These are phyloP conservation scores for Hippocampus zosterae DNA, from an alignment of 2,113 vertebrate genomes.

Conservation along the genomic window DNA sequence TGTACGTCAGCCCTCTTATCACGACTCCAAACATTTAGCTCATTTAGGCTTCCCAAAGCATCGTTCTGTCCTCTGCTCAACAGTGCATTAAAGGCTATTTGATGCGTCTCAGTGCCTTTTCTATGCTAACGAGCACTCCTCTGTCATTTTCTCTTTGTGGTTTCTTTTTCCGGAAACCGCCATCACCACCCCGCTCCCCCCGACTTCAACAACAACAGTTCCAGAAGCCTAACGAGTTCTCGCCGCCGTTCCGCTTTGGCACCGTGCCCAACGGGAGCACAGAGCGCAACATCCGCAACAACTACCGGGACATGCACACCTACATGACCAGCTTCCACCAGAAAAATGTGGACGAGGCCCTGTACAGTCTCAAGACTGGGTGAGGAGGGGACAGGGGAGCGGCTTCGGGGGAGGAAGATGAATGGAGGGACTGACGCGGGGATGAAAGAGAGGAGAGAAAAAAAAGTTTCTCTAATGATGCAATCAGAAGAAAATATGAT, in stretches of 20 bases:
- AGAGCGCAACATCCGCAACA: constrained; percentile 98
- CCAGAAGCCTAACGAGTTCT: constrained; percentile 97
- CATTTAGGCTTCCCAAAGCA: constrained; percentile 26
- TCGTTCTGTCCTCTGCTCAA: constrained; percentile 28
- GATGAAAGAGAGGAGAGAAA: constrained; percentile 28
- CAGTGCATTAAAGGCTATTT: constrained; percentile 44
- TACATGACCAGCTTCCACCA: constrained; percentile 99
- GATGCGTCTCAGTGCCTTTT: constrained; percentile 36
- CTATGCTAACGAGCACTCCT: constrained; percentile 38
- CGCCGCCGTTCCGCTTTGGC: constrained; percentile 95
- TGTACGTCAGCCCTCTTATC: constrained; percentile 15
- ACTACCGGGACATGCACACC: constrained; percentile 96
- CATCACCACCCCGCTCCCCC: background rate
- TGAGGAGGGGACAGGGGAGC: constrained; percentile 63
- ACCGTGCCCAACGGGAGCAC: constrained; percentile 98
- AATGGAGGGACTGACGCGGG: constrained; percentile 30
- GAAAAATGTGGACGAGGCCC: constrained; percentile 91
- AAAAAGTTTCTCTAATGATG: constrained; percentile 52
- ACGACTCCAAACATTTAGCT: constrained; percentile 22
- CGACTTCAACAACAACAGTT: constrained; percentile 72
- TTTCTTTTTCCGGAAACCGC: constrained; percentile 30
- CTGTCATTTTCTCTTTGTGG: constrained; percentile 46
- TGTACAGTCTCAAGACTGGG: constrained; percentile 92
- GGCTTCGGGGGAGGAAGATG: constrained; percentile 14
- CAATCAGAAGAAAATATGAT: constrained; percentile 49